Percentiles rank a stretch among this genome's conserved stretches.
Conservation (phyloP, 2,113 vertebrate genomes). For the Tragulus kanchil region DNA sequence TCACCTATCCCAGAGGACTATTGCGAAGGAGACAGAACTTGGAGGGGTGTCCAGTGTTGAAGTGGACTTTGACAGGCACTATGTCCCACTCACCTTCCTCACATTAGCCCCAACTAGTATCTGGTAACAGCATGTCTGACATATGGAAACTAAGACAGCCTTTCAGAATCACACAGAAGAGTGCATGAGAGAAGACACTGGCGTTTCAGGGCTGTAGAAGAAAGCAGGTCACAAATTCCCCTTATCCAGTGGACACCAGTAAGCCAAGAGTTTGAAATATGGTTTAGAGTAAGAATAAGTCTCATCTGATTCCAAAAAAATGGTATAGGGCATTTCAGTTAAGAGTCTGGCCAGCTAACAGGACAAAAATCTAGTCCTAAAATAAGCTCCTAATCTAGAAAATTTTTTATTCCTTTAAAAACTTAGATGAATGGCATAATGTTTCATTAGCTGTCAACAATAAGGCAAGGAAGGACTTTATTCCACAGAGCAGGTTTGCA, state of each 20-base stretch:
- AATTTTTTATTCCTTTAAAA: constrained; percentile 51
- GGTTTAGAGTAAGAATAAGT: constrained; percentile 14
- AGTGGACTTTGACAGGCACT: not conserved
- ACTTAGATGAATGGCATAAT: not conserved
- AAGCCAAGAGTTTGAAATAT: not conserved
- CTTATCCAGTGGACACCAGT: not conserved
- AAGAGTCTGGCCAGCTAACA: not conserved
- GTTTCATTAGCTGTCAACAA: not conserved
- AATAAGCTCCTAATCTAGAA: not conserved
- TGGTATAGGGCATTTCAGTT: not conserved
- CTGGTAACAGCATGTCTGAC: not conserved
- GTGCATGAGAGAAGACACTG: not conserved
- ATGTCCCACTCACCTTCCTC: not conserved
- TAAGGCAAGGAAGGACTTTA: not conserved
- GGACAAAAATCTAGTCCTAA: not conserved
- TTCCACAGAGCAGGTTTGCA: not conserved
- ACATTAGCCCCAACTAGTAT: not conserved
- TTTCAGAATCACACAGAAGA: not conserved
- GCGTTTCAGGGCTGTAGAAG: not conserved
- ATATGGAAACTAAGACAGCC: not conserved
- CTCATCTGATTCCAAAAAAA: constrained; percentile 29
- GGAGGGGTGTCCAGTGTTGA: not conserved
- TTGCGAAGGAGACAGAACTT: not conserved
- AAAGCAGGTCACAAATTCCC: not conserved
- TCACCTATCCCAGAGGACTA: not conserved